Base-by-base conservation (phyloP, 2,113 vertebrate species). In the Phoenicopterus ruber region DNA sequence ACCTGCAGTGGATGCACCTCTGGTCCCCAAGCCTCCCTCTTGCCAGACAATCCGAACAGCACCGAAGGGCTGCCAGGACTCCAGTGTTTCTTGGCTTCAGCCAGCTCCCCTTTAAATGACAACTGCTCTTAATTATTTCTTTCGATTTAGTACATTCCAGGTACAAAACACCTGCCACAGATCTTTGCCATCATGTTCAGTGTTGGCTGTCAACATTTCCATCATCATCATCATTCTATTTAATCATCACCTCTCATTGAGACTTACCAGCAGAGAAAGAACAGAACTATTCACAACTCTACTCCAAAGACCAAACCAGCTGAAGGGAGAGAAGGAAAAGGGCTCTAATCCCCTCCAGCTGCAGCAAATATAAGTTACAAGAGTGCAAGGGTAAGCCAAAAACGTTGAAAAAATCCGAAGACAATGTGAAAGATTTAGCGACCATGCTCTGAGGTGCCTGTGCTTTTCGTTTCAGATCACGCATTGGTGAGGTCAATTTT, bases 401-500 rank as follows among this genome's bases (percentile, higher is more conserved):
- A 94, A 20, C 17, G 32, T 0, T 25, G 72, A 82, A 59, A 78
- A 93, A 78, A 86, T 59, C 13, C 28, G 78, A 58, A 46, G 31
- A 84, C 28, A 83, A 40, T 10, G 38, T 6, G 21, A 66, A 95
- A 66, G 69, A 73, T 67, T 62, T 67, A 58, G 59, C 0, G 0
- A 70, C 59, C 32, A 1, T 2, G 4, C 65, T 34, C 29, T 54
- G 49, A 69, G 52, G 6, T 16, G 20, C 0, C 1, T 31, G 20
- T 31, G 10, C 44, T 90, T 92, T 88, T 80, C 34, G 70, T 38
- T 77, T 72, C 65, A 19, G 62, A n/a, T 74, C 13, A 38, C 4
- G 22, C 13, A 13, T 7, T 32, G 59, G 8, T 42, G 31, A 88
- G 63, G 72, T 54, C 42, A 55, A 31, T 36, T 95, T 86, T 88